A percentile compares a stretch with the other conserved stretches of the same genome.
Conservation (phyloP, 2,113 vertebrate genomes). For the Plectropomus leopardus region DNA sequence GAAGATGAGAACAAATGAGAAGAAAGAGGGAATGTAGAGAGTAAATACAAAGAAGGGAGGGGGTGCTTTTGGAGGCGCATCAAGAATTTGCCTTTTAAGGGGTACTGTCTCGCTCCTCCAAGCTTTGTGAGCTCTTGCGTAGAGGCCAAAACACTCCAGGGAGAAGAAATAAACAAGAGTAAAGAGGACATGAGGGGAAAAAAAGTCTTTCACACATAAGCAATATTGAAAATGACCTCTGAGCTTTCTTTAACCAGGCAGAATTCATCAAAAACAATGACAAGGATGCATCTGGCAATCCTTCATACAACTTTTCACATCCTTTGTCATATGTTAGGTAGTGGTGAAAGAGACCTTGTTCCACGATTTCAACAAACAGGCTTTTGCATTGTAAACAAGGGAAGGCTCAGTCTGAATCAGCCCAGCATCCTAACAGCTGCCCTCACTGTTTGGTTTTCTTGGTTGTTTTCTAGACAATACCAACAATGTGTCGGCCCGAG, state of each 20-base stretch:
- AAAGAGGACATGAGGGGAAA: constrained; percentile 10
- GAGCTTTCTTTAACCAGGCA: background rate
- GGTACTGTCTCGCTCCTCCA: constrained; percentile 75
- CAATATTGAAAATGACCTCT: background rate
- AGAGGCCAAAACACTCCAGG: constrained; percentile 51
- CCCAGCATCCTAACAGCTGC: constrained; percentile 61
- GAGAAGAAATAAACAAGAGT: constrained; percentile 70
- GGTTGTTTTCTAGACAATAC: constrained; percentile 71
- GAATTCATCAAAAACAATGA: background rate
- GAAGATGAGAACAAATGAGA: constrained; percentile 35
- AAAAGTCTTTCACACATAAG: background rate
- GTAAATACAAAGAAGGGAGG: constrained; percentile 53
- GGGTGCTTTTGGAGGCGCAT: constrained; percentile 70
- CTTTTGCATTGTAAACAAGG: constrained; percentile 56
- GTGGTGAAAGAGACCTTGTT: constrained; percentile 48
- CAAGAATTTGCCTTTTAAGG: constrained; percentile 87
- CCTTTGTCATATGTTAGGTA: constrained; percentile 21
- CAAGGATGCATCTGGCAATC: constrained; percentile 3
- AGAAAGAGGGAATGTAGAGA: constrained; percentile 43
- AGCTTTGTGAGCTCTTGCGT: constrained; percentile 53
- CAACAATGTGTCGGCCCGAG: constrained; percentile 64
- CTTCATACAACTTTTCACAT: background rate
- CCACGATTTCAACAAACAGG: constrained; percentile 42
- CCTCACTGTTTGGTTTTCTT: constrained; percentile 63
- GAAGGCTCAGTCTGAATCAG: constrained; percentile 65